Evolutionary conservation across 2,888 invertebrate species (phyloP).

Genomic region (Napeogenes sylphis): DNA sequence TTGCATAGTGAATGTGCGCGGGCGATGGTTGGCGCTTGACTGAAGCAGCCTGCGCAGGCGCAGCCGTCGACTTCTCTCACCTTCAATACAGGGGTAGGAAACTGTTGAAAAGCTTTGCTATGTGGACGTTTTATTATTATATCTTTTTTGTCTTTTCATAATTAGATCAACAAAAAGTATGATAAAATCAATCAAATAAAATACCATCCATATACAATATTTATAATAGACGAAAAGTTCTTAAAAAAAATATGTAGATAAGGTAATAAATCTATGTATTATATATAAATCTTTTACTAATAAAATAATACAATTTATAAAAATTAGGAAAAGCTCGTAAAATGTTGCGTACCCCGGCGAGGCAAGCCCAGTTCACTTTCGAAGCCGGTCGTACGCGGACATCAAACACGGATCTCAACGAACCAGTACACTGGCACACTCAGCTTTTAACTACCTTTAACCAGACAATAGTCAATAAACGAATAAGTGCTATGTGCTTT

Average conservation of each 20-base stretch:
- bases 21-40: conserved; percentile 52
- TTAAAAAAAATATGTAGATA: too few species aligned
- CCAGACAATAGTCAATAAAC: conserved; percentile 2
- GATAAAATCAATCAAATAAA: too few species aligned
- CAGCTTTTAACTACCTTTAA: neutral
- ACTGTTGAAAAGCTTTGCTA: conserved; percentile 27
- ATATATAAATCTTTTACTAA: too few species aligned
- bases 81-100: conserved; percentile 36
- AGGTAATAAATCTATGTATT: too few species aligned
- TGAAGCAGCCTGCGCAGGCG: conserved; percentile 41
- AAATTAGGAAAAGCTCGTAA: conserved; percentile 14
- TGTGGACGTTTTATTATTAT: neutral
- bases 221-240: too few species aligned
- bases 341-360: conserved; percentile 41
- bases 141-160: too few species aligned
- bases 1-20: conserved; percentile 47
- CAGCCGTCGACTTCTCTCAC: conserved; percentile 46
- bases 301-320: too few species aligned
- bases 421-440: conserved; percentile 23
- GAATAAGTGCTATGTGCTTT: neutral
- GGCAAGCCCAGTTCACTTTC: conserved; percentile 58
- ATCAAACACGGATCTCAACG: conserved; percentile 29
- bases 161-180: too few species aligned
- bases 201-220: too few species aligned
- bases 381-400: conserved; percentile 53